Conservation (phyloP, 2,797 vertebrate genomes). For the Anguilla marmorata region DNA sequence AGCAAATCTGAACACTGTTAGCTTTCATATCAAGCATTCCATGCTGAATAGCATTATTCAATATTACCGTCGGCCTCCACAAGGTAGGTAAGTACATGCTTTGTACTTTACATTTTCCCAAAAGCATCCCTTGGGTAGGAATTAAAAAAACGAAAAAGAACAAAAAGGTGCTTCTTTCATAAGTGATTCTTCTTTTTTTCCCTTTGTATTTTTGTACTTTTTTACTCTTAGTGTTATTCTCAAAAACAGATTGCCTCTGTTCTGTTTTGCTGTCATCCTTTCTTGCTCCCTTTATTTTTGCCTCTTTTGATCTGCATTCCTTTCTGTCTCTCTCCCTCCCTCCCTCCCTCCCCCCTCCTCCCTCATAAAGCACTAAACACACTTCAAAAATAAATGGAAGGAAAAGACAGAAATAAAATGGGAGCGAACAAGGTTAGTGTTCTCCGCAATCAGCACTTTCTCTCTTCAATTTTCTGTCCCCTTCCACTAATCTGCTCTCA, state of each 20-base stretch:
- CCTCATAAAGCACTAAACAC: background rate
- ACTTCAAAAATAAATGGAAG: constrained; percentile 7
- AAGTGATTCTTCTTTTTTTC: background rate
- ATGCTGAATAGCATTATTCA: background rate
- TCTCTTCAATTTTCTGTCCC: background rate
- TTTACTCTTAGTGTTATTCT: background rate
- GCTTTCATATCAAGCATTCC: too few species aligned
- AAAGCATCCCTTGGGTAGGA: background rate
- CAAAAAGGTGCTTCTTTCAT: background rate
- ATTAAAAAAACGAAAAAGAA: background rate
- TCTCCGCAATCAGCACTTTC: constrained; percentile 16
- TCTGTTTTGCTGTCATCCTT: background rate
- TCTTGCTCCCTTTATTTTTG: background rate
- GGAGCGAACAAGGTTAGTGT: constrained; percentile 15
- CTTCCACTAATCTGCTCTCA: constrained; percentile 2
- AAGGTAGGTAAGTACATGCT: background rate
- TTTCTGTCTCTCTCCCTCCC: background rate
- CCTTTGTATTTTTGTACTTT: background rate
- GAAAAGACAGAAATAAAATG: constrained; percentile 8
- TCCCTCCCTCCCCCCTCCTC: background rate
- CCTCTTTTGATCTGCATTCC: background rate
- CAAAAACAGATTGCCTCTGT: background rate
- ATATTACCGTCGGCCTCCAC: background rate
- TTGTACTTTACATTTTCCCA: background rate
- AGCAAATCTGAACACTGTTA: background rate